A percentile compares a stretch with the other conserved stretches of the same genome.
These are phyloP conservation scores for Liolophura sinensis DNA, from an alignment of 1,140 invertebrate genomes.

Conservation along the genomic window DNA sequence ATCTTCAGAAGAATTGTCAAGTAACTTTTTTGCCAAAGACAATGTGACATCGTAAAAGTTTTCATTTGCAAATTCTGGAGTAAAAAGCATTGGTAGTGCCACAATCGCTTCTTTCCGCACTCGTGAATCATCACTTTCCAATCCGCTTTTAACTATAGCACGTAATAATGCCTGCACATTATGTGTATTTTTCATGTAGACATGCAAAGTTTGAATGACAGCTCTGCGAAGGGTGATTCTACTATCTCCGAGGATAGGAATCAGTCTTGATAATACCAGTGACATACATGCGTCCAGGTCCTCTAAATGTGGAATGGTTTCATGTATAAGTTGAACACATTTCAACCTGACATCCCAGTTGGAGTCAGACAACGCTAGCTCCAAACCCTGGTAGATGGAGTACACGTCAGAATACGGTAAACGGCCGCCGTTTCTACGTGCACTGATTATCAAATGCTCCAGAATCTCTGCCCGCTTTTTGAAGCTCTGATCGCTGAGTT, in stretches of 20 bases:
- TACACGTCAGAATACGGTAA: constrained; percentile 51
- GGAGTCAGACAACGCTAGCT: constrained; percentile 42
- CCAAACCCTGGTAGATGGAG: constrained; percentile 51
- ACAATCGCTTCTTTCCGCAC: constrained; percentile 50
- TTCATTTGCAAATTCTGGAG: constrained; percentile 50
- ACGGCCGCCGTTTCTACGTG: constrained; percentile 50
- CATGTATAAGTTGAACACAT: constrained; percentile 53
- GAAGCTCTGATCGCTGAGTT: constrained; percentile 52
- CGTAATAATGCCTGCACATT: constrained; percentile 43
- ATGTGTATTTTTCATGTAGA: constrained; percentile 54
- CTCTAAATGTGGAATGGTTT: constrained; percentile 53
- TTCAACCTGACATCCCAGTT: constrained; percentile 56
- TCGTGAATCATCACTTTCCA: constrained; percentile 49
- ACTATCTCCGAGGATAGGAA: constrained; percentile 54
- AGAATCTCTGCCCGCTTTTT: constrained; percentile 50
- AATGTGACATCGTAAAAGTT: constrained; percentile 52
- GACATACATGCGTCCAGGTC: constrained; percentile 54
- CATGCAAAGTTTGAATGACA: constrained; percentile 53
- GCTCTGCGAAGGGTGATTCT: constrained; percentile 51
- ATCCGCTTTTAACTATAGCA: constrained; percentile 47
- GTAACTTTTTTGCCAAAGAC: constrained; percentile 48
- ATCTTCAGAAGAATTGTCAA: constrained; percentile 34
- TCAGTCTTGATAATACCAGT: constrained; percentile 47
- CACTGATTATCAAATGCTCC: constrained; percentile 49
- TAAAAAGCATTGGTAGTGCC: constrained; percentile 56